These are phyloP conservation scores for Norana najaformis DNA, from an alignment of 2,888 invertebrate genomes.

Conservation along the genomic window DNA sequence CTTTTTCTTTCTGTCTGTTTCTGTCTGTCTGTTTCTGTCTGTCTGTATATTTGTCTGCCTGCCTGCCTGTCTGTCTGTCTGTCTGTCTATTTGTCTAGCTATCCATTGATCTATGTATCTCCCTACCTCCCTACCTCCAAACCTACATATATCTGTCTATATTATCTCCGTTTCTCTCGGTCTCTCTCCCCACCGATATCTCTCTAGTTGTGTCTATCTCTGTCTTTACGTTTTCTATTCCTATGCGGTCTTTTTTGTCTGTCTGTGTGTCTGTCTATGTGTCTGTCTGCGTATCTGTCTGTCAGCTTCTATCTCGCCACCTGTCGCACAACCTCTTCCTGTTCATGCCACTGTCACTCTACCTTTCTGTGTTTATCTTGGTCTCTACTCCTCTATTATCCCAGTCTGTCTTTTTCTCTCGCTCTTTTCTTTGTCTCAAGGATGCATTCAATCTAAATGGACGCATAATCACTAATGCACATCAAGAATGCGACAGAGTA, in stretches of 20 bases:
- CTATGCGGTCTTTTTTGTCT: not conserved
- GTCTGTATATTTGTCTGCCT: not conserved
- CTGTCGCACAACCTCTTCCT: not conserved
- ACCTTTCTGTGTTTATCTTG: not conserved
- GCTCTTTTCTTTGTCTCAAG: not conserved
- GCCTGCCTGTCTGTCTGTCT: not conserved
- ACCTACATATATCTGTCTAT: not conserved
- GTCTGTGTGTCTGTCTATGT: not conserved
- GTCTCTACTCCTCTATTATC: not conserved
- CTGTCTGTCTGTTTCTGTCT: not conserved
- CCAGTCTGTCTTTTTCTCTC: not conserved
- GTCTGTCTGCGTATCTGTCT: not conserved
- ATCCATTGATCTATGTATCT: not conserved
- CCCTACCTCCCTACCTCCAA: not conserved
- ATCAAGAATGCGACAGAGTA: too few relatives aligned
- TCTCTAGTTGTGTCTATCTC: not conserved
- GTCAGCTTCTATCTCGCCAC: not conserved
- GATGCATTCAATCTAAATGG: not conserved
- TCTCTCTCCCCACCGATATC: not conserved
- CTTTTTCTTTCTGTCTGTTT: not conserved
- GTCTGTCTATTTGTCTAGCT: too few relatives aligned
- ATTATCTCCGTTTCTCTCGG: not conserved
- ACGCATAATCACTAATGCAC: too few relatives aligned
- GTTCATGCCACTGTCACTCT: not conserved
- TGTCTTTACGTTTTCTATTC: not conserved